Evolutionary conservation across 2,113 vertebrate species (phyloP).

Genomic region (Festucalex cinctus): DNA sequence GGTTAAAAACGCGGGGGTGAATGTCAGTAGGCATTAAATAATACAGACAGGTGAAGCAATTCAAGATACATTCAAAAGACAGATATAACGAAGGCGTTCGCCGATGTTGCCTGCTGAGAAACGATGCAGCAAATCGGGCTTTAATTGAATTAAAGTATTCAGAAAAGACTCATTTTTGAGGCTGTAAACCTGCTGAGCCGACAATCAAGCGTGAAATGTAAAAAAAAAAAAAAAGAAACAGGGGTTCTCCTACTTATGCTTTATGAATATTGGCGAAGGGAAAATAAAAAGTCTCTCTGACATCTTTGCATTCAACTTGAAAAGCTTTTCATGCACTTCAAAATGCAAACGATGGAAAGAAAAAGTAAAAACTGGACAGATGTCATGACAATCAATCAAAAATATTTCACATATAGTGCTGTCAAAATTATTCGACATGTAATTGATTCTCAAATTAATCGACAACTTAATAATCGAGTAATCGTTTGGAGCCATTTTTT

Average conservation of each 20-base stretch:
- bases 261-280: neutral
- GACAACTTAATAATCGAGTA: too few species aligned
- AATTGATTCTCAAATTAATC: too few species aligned
- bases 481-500: too few species aligned
- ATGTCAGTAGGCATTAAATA: constrained; percentile 25
- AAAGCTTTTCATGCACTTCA: neutral
- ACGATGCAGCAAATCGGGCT: constrained; percentile 30
- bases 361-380: neutral
- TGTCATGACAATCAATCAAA: neutral
- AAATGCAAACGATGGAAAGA: neutral
- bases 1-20: constrained; percentile 20
- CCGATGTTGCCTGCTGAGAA: constrained; percentile 30
- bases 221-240: neutral
- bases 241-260: neutral
- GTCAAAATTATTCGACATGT: too few species aligned
- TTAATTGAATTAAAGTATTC: constrained; percentile 57
- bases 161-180: constrained; percentile 51
- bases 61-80: constrained; percentile 16
- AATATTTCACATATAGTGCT: too few species aligned
- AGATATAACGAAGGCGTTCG: constrained; percentile 25
- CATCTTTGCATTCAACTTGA: neutral
- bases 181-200: constrained; percentile 54
- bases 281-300: neutral
- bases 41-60: constrained; percentile 31
- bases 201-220: constrained; percentile 30